Conservation (phyloP, 2,113 vertebrate genomes). For the Xenopus borealis region DNA sequence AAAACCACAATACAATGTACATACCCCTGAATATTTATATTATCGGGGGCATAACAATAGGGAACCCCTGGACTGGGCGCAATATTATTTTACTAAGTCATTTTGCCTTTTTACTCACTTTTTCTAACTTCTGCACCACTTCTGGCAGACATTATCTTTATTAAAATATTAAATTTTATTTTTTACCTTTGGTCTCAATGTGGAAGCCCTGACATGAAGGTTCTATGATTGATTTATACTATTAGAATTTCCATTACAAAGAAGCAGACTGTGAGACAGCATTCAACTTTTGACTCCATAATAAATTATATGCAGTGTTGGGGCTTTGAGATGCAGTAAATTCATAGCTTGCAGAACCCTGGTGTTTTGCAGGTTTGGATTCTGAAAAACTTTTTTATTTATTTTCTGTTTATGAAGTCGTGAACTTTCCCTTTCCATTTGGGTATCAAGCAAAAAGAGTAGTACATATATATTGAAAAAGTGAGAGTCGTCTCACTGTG, state of each 20-base stretch:
- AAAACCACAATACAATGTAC: no score
- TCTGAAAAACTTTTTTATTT: background rate
- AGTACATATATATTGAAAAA: constrained; percentile 2
- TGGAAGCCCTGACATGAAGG: no score
- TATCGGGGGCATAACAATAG: no score
- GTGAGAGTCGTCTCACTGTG: background rate
- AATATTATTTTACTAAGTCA: no score
- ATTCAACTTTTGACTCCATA: no score
- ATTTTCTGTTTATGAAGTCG: background rate
- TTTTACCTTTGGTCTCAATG: no score
- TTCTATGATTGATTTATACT: background rate
- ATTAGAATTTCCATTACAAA: background rate
- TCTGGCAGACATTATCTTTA: no score
- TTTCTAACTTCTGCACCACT: no score
- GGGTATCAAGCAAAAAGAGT: background rate
- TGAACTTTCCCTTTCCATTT: background rate
- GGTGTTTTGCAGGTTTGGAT: background rate
- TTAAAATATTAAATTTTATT: no score
- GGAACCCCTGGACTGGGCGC: no score
- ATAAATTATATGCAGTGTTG: background rate
- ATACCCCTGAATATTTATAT: no score
- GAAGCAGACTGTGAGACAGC: background rate
- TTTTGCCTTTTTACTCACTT: no score
- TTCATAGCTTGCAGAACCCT: background rate
- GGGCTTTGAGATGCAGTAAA: background rate